These are phyloP conservation scores for Drosophila limbata DNA, from an alignment of 2,888 invertebrate species.

Conservation along the genomic window DNA sequence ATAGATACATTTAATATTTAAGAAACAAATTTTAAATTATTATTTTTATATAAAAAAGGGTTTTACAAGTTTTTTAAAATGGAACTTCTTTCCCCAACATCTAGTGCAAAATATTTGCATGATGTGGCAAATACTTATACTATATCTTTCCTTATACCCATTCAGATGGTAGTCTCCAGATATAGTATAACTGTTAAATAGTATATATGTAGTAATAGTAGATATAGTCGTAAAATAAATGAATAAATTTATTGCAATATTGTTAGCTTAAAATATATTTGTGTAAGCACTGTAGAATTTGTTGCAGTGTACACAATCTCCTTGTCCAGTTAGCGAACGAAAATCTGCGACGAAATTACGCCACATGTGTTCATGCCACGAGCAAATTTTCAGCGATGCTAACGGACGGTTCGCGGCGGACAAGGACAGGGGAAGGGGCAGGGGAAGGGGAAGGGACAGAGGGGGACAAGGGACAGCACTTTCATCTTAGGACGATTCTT, in stretches of 20 bases:
- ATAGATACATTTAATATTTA: too few relatives aligned
- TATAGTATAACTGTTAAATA: too few relatives aligned
- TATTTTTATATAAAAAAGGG: too few relatives aligned
- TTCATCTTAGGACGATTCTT: conserved; percentile 81
- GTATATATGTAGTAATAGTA: too few relatives aligned
- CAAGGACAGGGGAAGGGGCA: conserved; percentile 67
- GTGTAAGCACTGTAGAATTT: background rate
- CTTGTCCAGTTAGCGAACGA: conserved; percentile 81
- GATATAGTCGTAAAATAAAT: too few relatives aligned
- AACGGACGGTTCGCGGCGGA: conserved; percentile 68
- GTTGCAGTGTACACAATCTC: conserved; percentile 69
- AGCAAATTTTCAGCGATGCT: conserved; percentile 81
- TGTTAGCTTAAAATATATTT: background rate
- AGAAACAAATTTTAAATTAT: too few relatives aligned
- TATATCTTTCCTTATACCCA: too few relatives aligned
- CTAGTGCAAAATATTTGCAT: too few relatives aligned
- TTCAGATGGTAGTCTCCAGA: too few relatives aligned
- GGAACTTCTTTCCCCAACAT: too few relatives aligned
- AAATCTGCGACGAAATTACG: conserved; percentile 83
- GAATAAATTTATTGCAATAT: background rate
- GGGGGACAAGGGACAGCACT: conserved; percentile 76
- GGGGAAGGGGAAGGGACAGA: conserved; percentile 57
- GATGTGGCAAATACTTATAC: too few relatives aligned
- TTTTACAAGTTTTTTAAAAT: too few relatives aligned
- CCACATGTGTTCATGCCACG: conserved; percentile 83